Evolutionary conservation across 2,113 vertebrate species (phyloP).

Genomic region (Scatophagus argus): DNA sequence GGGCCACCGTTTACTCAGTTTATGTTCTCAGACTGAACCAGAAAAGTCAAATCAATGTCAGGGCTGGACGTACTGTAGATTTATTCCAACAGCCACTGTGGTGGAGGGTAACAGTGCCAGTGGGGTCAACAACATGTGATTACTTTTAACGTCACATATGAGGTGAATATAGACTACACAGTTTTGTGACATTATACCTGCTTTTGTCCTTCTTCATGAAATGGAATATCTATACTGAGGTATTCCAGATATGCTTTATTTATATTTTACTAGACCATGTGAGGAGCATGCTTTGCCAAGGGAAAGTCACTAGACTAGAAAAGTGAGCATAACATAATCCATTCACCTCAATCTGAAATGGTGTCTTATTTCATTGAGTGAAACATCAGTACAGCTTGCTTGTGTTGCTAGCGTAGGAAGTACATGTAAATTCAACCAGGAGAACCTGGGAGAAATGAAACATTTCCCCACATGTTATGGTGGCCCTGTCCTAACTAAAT

Average conservation of each 20-base stretch:
- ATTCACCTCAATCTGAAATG: slow-evolving; percentile 13
- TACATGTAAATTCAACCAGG: slow-evolving; percentile 18
- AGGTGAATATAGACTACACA: slow-evolving; percentile 65
- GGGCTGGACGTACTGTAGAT: slow-evolving; percentile 4
- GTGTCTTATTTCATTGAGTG: slow-evolving; percentile 46
- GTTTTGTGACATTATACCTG: slow-evolving; percentile 32
- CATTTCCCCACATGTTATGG: slow-evolving; percentile 57
- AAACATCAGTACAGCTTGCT: neutral
- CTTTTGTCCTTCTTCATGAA: slow-evolving; percentile 20
- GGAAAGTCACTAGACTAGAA: slow-evolving; percentile 68
- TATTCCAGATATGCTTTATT: slow-evolving; percentile 60
- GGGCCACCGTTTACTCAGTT: slow-evolving; percentile 46
- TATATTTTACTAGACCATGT: slow-evolving; percentile 54
- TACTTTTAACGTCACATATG: slow-evolving; percentile 52
- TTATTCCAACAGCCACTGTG: slow-evolving; percentile 17
- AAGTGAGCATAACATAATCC: slow-evolving; percentile 55
- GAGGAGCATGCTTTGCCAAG: slow-evolving; percentile 38
- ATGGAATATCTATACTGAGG: slow-evolving; percentile 35
- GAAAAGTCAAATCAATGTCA: slow-evolving; percentile 25
- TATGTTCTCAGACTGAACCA: slow-evolving; percentile 55
- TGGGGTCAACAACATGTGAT: slow-evolving; percentile 23
- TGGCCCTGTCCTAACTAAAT: slow-evolving; percentile 48
- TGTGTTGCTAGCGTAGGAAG: slow-evolving; percentile 1
- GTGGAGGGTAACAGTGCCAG: neutral
- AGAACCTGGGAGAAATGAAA: slow-evolving; percentile 43